Percentiles rank a stretch among this genome's conserved stretches.
Conservation (phyloP, 2,113 vertebrate genomes). For the Otus sunia region DNA sequence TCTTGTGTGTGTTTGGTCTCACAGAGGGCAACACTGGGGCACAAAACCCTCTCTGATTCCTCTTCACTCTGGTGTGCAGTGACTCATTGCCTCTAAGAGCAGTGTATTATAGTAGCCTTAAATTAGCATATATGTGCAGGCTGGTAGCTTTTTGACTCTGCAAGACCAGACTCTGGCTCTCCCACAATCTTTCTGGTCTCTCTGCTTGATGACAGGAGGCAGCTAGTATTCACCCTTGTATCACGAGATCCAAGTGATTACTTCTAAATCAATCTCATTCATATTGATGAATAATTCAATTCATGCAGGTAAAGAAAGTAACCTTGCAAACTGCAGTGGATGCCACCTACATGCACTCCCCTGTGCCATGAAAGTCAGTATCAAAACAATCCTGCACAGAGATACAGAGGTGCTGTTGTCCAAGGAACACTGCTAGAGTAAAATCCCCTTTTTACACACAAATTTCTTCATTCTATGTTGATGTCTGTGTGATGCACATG, state of each 20-base stretch:
- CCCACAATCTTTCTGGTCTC: background rate
- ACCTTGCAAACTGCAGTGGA: background rate
- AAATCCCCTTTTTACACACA: background rate
- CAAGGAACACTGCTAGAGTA: rapidly evolving
- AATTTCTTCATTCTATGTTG: rapidly evolving
- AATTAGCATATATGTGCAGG: background rate
- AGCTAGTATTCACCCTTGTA: background rate
- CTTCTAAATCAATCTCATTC: background rate
- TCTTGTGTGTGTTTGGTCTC: background rate
- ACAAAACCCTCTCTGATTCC: background rate
- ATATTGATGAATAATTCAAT: background rate
- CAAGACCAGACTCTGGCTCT: background rate
- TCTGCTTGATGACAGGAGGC: background rate
- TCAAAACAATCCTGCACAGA: background rate
- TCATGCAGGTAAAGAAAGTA: background rate
- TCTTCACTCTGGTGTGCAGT: background rate
- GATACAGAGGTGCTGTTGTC: background rate
- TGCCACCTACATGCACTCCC: background rate
- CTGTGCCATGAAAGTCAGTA: background rate
- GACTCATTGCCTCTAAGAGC: background rate
- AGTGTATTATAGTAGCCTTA: background rate
- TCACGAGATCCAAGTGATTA: background rate
- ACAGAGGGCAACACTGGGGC: background rate
- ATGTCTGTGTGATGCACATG: background rate
- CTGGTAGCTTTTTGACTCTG: background rate